Evolutionary conservation across 2,797 vertebrate species (phyloP).

Genomic region (Oreochromis mossambicus): DNA sequence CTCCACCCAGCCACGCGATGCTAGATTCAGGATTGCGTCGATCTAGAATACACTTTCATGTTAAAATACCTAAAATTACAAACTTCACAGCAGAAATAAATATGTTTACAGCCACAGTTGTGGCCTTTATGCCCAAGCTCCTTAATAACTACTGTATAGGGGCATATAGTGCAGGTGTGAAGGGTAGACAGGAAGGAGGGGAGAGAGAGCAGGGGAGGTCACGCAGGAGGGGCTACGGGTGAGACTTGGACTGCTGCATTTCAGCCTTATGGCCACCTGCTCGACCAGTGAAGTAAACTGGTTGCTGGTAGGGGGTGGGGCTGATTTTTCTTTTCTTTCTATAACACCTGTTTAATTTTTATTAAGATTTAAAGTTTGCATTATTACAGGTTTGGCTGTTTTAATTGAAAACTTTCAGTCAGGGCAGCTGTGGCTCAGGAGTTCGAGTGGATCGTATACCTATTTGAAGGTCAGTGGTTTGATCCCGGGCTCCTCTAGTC

Average conservation of each 20-base stretch:
- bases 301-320: background rate
- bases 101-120: rapidly evolving
- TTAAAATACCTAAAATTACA: background rate
- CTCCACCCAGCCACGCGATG: background rate
- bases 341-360: background rate
- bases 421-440: background rate
- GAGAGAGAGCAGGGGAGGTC: too few relatives aligned
- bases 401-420: background rate
- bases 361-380: background rate
- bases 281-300: background rate
- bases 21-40: rapidly evolving
- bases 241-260: background rate
- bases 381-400: background rate
- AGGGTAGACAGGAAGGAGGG: too few relatives aligned
- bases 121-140: background rate
- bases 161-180: background rate
- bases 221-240: rapidly evolving
- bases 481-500: background rate
- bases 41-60: background rate
- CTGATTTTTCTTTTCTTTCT: background rate
- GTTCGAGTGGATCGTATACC: background rate
- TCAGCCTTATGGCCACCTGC: rapidly evolving
- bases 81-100: background rate
- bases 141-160: background rate
- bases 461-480: background rate